Base-by-base conservation (phyloP, 2,797 vertebrate species). In the Cercopithecus diana region DNA sequence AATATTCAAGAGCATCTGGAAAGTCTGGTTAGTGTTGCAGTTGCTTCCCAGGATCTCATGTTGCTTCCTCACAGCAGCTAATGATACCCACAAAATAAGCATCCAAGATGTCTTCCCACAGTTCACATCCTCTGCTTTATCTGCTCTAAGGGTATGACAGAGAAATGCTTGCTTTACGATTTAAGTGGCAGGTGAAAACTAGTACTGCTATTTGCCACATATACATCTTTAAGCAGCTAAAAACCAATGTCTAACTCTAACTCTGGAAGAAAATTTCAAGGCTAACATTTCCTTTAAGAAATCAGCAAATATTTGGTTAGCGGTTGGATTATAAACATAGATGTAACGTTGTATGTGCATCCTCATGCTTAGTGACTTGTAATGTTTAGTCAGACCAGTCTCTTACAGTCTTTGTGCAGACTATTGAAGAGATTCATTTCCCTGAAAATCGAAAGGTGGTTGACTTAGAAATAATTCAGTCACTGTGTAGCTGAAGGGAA, bases 1-100 rank as follows among this genome's bases (percentile, higher is more conserved):
- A 70, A 30, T 20, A 87, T 26, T 85, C 64, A 13, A 43, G 79
- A 92, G 41, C 50, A 95, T 97, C 97, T 95, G 95, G 87, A 91
- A 96, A 92, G 84, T 93, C 95, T 97, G 97, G 86, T 81, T 93
- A 97, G 82, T 93, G 79, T 89, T 67, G 50, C 75, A 45, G 55
- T 96, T 88, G 94, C 88, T 96, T 98, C 85, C 94, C 67, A 83
- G 84, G 45, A 52, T 76, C 81, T 89, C 88, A 15, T 30, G 61
- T 39, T n/a, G 58, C 87, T 96, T 97, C 93, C 94, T 97, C 75
- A 8, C 8, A 24, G 84, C 19, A n/a, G 48, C 52, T 86, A 83
- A 95, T 86, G 88, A 79, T 19, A 88, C 55, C 82, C 95, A 57
- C 70, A 67, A 36, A 97, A 55, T 17, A 28, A 82, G 36, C 10